Conservation (phyloP, 2,888 invertebrate genomes). For the Cenopis cana region DNA sequence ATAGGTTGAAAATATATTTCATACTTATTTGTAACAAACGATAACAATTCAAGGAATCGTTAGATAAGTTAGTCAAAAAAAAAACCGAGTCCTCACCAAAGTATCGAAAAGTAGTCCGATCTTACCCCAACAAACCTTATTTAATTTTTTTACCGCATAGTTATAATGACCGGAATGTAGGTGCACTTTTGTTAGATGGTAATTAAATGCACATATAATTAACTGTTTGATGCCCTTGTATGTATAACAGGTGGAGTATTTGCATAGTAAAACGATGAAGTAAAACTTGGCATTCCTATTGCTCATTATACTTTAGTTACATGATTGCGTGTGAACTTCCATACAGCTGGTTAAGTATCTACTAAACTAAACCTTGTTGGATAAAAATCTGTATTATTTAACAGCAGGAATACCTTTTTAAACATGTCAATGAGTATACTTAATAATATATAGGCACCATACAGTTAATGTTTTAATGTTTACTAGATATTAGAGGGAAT, state of each 20-base stretch:
- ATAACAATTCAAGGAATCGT: too few relatives aligned
- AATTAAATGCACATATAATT: slow-evolving; percentile 40
- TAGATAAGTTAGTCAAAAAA: too few relatives aligned
- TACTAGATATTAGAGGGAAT: too few relatives aligned
- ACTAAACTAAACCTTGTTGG: background rate
- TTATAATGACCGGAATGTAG: slow-evolving; percentile 15
- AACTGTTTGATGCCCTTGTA: slow-evolving; percentile 42
- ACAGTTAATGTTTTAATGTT: too few relatives aligned
- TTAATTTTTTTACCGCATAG: background rate
- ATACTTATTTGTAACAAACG: too few relatives aligned
- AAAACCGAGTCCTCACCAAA: too few relatives aligned
- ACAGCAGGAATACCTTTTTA: background rate
- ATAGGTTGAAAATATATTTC: too few relatives aligned
- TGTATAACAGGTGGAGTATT: slow-evolving; percentile 28
- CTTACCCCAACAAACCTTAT: too few relatives aligned
- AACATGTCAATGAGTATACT: too few relatives aligned
- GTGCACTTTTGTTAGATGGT: slow-evolving; percentile 33
- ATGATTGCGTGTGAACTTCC: background rate
- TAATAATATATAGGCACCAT: too few relatives aligned
- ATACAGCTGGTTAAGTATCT: background rate
- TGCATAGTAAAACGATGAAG: slow-evolving; percentile 11
- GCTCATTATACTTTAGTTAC: slow-evolving; percentile 3
- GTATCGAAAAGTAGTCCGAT: too few relatives aligned
- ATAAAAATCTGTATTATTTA: background rate
- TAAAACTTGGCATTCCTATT: slow-evolving; percentile 5